phyloP scores from a whole-genome alignment of 1,140 invertebrate species.

The Nymphalis io region DNA sequence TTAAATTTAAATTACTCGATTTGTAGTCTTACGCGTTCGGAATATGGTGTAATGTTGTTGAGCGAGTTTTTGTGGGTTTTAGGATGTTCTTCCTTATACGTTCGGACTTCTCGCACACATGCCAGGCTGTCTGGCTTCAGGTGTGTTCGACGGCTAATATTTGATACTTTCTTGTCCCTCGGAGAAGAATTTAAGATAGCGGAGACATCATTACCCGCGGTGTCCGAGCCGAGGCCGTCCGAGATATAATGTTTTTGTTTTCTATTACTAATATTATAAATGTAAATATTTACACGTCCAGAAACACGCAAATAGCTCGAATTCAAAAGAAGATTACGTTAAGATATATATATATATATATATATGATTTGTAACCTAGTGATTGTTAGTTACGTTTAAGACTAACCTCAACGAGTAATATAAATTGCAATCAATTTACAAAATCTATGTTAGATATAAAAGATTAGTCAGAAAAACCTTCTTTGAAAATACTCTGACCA shows the following conservation, averaged over 20 bases:
- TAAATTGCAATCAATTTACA: too few species aligned
- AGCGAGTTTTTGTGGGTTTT: slow-evolving; percentile 19
- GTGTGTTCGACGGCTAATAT: slow-evolving; percentile 76
- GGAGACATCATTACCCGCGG: slow-evolving; percentile 31
- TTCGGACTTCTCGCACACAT: slow-evolving; percentile 60
- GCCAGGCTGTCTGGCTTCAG: slow-evolving; percentile 65
- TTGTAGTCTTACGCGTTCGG: slow-evolving; percentile 38
- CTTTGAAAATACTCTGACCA: too few species aligned
- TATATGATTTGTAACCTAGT: too few species aligned
- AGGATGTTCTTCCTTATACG: slow-evolving; percentile 7
- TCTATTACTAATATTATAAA: not conserved
- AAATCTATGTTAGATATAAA: too few species aligned
- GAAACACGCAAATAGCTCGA: too few species aligned
- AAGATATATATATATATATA: too few species aligned
- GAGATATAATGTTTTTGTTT: slow-evolving; percentile 40
- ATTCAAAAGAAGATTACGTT: too few species aligned
- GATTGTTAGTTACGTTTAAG: too few species aligned
- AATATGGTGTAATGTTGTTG: slow-evolving; percentile 33
- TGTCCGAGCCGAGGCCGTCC: slow-evolving; percentile 46
- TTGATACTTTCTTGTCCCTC: slow-evolving; percentile 77
- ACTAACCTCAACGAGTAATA: too few species aligned
- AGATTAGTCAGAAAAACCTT: too few species aligned
- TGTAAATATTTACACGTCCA: too few species aligned
- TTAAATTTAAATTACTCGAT: slow-evolving; percentile 39
- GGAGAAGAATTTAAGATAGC: slow-evolving; percentile 45